phyloP scores from a whole-genome alignment of 2,113 vertebrate genomes.

The Rallus limicola region DNA sequence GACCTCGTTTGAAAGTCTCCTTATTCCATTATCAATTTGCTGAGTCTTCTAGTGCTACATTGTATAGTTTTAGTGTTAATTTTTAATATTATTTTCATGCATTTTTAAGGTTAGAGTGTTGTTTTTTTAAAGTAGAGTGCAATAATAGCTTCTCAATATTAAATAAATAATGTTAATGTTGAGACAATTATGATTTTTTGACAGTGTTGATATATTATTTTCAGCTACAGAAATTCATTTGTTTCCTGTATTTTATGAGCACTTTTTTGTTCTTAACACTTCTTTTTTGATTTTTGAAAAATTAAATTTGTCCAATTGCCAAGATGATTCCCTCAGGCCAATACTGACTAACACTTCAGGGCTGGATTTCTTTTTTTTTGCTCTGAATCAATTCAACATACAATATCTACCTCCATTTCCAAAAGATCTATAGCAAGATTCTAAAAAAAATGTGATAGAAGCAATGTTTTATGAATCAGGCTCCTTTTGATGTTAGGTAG shows the following conservation, averaged over 20 bases:
- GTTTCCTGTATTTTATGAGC: slow-evolving; percentile 13
- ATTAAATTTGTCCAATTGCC: not conserved
- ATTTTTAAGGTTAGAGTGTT: slow-evolving; percentile 56
- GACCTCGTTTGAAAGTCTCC: slow-evolving; percentile 35
- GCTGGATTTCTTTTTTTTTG: not conserved
- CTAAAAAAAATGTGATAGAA: not conserved
- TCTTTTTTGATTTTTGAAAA: not conserved
- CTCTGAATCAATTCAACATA: not conserved
- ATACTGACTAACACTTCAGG: not conserved
- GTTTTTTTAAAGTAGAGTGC: slow-evolving; percentile 50
- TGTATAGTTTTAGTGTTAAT: slow-evolving; percentile 65
- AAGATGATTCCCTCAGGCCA: not conserved
- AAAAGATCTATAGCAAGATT: slow-evolving; percentile 24
- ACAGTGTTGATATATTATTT: slow-evolving; percentile 61
- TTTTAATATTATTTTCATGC: slow-evolving; percentile 72
- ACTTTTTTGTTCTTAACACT: not conserved
- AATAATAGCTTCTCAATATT: slow-evolving; percentile 68
- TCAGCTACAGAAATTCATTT: slow-evolving; percentile 23
- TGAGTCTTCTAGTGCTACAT: not conserved
- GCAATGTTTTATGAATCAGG: slow-evolving; percentile 54
- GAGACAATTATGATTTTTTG: slow-evolving; percentile 60
- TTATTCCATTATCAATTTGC: slow-evolving; percentile 54
- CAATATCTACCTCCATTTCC: slow-evolving; percentile 5
- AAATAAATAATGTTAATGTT: slow-evolving; percentile 69
- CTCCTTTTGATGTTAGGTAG: slow-evolving; percentile 37